These are phyloP conservation scores for Neodiprion pinetum DNA, from an alignment of 1,140 invertebrate genomes.

Conservation along the genomic window DNA sequence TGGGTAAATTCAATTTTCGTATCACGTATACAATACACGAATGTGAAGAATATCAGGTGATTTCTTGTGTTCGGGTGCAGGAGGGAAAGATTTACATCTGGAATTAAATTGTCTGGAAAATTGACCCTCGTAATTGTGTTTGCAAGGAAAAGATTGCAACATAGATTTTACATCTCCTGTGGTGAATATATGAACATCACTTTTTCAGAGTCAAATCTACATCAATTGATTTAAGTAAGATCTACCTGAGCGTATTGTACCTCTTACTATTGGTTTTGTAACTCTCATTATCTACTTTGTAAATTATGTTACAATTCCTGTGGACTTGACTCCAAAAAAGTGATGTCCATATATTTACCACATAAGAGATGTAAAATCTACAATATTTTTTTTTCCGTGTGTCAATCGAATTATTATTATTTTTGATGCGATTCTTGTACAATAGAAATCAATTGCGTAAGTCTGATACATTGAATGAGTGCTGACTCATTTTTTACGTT, in stretches of 20 bases:
- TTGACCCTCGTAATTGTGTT: neutral
- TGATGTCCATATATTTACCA: no score
- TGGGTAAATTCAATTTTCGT: conserved; percentile 4
- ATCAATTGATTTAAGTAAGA: neutral
- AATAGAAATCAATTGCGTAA: no score
- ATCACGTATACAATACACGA: neutral
- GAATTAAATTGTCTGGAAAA: neutral
- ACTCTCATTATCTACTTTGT: no score
- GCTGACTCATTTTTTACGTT: no score
- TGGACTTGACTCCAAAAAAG: no score
- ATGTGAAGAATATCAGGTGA: neutral
- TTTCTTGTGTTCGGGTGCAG: neutral
- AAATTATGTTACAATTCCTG: no score
- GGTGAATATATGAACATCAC: neutral
- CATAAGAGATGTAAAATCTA: no score
- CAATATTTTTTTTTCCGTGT: no score
- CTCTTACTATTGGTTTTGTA: no score
- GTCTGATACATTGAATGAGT: no score
- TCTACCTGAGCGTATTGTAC: neutral
- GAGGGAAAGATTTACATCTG: neutral
- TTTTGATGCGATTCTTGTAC: no score
- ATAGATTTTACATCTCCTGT: neutral
- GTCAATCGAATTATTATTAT: no score
- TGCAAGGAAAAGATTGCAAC: neutral
- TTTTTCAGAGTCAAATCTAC: neutral